A percentile compares a stretch with the other conserved stretches of the same genome.
These are phyloP conservation scores for Agrochola lota DNA, from an alignment of 2,888 invertebrate genomes.

Conservation along the genomic window DNA sequence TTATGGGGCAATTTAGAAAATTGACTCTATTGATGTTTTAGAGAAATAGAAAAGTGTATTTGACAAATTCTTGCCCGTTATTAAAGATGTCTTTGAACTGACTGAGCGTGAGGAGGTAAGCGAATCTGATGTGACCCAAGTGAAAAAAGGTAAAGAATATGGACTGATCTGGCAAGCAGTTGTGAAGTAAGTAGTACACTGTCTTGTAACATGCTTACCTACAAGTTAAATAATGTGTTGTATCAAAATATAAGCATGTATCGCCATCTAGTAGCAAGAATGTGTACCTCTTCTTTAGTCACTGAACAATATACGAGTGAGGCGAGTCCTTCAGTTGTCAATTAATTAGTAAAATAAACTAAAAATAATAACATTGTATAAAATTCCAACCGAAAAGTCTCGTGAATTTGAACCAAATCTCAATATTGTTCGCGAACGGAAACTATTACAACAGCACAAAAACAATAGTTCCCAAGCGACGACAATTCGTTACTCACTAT, in stretches of 20 bases:
- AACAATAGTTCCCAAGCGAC: slow-evolving; percentile 56
- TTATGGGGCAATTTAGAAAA: slow-evolving; percentile 24
- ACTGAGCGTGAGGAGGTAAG: neutral
- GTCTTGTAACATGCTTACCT: no score
- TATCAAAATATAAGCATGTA: no score
- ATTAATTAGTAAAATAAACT: neutral
- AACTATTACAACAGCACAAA: slow-evolving; percentile 44
- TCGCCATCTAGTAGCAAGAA: no score
- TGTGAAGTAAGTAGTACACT: neutral
- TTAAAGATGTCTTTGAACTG: neutral
- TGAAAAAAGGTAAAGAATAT: neutral
- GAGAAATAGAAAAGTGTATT: slow-evolving; percentile 3
- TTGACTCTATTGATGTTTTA: neutral
- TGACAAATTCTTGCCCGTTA: neutral
- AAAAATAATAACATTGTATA: neutral
- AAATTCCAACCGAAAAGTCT: neutral
- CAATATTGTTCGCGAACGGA: slow-evolving; percentile 48
- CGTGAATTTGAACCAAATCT: slow-evolving; percentile 25
- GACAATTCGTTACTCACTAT: slow-evolving; percentile 59
- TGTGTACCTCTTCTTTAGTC: neutral
- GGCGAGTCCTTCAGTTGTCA: neutral
- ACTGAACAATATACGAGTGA: neutral
- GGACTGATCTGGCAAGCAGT: neutral
- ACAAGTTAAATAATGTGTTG: no score
- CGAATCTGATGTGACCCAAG: neutral